Conservation (phyloP, 1,140 invertebrate species). For the Eubasilissa regina region DNA sequence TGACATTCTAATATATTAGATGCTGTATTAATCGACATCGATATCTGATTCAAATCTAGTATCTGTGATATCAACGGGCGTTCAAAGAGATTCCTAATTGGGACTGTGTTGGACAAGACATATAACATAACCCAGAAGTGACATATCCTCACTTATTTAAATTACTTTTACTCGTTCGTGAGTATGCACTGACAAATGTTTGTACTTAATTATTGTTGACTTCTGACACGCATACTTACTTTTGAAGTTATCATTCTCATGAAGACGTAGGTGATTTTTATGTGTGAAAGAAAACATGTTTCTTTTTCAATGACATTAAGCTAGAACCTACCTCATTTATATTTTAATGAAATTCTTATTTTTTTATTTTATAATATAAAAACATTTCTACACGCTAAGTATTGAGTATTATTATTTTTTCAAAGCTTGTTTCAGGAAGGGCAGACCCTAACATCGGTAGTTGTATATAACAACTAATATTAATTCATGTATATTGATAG, state of each 20-base stretch:
- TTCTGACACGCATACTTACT: conserved; percentile 25
- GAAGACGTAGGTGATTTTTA: no score
- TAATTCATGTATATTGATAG: no score
- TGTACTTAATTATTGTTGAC: conserved; percentile 24
- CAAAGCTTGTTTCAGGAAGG: no score
- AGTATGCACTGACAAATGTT: conserved; percentile 1
- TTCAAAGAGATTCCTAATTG: conserved; percentile 28
- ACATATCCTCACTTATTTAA: conserved; percentile 45
- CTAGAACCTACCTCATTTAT: no score
- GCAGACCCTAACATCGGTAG: no score
- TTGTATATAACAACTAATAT: no score
- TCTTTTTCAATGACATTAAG: no score
- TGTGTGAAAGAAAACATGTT: no score
- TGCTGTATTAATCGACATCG: neutral
- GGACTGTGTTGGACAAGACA: conserved; percentile 13
- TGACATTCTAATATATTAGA: conserved; percentile 16
- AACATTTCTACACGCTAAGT: no score
- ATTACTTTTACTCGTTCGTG: conserved; percentile 44
- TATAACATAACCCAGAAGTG: conserved; percentile 50
- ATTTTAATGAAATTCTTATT: no score
- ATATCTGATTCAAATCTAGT: conserved; percentile 23
- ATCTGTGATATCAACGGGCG: conserved; percentile 3
- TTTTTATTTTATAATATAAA: no score
- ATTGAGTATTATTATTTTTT: no score
- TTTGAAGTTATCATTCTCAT: conserved; percentile 4